Evolutionary conservation across 2,113 vertebrate species (phyloP).

Genomic region (Garra rufa): DNA sequence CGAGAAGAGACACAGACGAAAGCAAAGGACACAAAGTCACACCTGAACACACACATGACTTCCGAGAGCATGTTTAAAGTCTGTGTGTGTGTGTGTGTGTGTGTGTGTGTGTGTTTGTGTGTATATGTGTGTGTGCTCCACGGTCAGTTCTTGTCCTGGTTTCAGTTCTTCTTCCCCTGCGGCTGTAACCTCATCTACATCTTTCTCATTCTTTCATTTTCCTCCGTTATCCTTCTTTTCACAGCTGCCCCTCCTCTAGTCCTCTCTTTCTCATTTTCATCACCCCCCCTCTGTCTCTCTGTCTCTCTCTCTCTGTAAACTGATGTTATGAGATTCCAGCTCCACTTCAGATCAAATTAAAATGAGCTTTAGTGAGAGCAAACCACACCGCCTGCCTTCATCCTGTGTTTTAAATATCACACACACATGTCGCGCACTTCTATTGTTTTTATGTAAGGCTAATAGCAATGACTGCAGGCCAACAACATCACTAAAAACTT

Average conservation of each 20-base stretch:
- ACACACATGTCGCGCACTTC: constrained; percentile 16
- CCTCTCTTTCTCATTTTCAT: background rate
- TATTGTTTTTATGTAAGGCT: constrained; percentile 20
- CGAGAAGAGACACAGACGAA: background rate
- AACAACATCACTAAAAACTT: background rate
- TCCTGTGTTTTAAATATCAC: constrained; percentile 15
- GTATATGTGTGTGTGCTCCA: background rate
- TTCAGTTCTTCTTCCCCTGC: constrained; percentile 46
- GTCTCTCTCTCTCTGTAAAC: constrained; percentile 48
- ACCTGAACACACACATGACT: background rate
- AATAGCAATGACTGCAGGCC: background rate
- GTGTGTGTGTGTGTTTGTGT: constrained; percentile 8
- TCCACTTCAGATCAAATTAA: constrained; percentile 57
- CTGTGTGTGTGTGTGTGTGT: constrained; percentile 1
- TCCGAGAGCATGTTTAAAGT: background rate
- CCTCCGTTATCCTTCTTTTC: constrained; percentile 22
- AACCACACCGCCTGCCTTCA: constrained; percentile 35
- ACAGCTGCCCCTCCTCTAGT: background rate
- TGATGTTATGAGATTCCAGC: constrained; percentile 44
- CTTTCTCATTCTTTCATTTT: constrained; percentile 42
- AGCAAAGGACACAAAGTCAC: background rate
- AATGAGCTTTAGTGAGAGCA: constrained; percentile 47
- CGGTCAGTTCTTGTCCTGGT: constrained; percentile 52
- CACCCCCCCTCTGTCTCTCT: background rate
- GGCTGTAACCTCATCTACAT: constrained; percentile 53